These are phyloP conservation scores for Idaea straminata DNA, from an alignment of 2,888 invertebrate species.

Conservation along the genomic window DNA sequence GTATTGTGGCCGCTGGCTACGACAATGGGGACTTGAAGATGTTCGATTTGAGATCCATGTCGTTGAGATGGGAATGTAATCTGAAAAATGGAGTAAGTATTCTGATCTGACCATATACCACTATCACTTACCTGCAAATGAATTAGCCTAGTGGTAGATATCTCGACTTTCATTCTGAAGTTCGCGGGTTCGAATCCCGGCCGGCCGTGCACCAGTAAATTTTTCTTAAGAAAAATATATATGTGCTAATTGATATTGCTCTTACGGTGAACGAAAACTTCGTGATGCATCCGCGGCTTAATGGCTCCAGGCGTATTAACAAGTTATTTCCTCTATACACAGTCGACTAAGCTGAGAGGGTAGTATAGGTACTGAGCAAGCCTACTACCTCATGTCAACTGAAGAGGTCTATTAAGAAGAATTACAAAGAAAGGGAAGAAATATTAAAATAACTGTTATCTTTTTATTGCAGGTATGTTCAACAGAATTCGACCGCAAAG, in stretches of 20 bases:
- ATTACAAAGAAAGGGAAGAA: too few relatives aligned
- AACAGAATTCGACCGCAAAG: constrained; percentile 94
- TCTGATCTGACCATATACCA: too few relatives aligned
- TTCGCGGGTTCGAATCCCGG: too few relatives aligned
- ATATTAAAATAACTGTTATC: neutral
- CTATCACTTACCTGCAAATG: constrained; percentile 3
- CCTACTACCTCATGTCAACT: too few relatives aligned
- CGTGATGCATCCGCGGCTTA: neutral
- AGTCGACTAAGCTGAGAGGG: too few relatives aligned
- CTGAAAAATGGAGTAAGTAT: constrained; percentile 90
- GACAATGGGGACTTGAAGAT: constrained; percentile 98
- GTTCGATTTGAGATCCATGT: constrained; percentile 92
- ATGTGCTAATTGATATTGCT: neutral
- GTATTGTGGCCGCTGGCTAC: constrained; percentile 94
- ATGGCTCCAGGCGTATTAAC: neutral
- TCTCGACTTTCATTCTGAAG: neutral
- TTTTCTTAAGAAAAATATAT: neutral
- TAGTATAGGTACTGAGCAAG: too few relatives aligned
- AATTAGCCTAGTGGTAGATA: neutral
- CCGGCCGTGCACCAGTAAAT: neutral
- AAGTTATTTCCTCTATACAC: neutral
- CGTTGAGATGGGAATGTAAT: constrained; percentile 93
- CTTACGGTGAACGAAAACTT: neutral
- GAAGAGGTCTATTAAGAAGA: too few relatives aligned
- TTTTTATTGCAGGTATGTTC: constrained; percentile 82